phyloP scores from a whole-genome alignment of 2,888 invertebrate genomes.

The Heterodera filipjevi region DNA sequence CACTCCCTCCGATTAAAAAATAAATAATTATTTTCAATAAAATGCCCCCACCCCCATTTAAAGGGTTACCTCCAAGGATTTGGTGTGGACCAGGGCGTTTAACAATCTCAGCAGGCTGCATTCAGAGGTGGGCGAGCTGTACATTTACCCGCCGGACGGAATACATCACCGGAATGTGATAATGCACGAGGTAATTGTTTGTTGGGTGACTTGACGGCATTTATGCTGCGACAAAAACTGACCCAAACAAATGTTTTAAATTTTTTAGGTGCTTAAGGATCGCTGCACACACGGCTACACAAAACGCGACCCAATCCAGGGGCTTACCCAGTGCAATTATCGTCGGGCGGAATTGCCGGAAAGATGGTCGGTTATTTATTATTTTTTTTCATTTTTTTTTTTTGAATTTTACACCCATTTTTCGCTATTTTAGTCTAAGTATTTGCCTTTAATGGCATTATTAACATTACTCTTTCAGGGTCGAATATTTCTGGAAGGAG shows the following conservation, averaged over 20 bases:
- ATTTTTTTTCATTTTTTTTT: neutral
- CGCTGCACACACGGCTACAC: slow-evolving; percentile 57
- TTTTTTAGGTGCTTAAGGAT: slow-evolving; percentile 54
- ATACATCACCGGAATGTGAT: slow-evolving; percentile 60
- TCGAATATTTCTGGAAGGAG: slow-evolving; percentile 31
- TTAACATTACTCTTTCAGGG: slow-evolving; percentile 19
- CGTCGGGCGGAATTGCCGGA: slow-evolving; percentile 8
- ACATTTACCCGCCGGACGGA: slow-evolving; percentile 56
- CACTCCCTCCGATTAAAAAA: too few relatives aligned
- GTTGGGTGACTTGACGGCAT: too few relatives aligned
- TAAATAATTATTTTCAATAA: neutral
- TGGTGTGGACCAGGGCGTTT: slow-evolving; percentile 7
- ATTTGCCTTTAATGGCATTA: neutral
- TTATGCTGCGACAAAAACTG: too few relatives aligned
- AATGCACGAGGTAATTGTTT: slow-evolving; percentile 49
- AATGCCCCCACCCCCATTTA: neutral
- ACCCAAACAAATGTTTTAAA: neutral
- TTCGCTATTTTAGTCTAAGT: too few relatives aligned
- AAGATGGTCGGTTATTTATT: slow-evolving; percentile 1
- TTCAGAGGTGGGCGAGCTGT: slow-evolving; percentile 59
- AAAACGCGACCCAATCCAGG: slow-evolving; percentile 26
- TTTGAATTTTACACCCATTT: too few relatives aligned
- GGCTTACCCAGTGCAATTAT: neutral
- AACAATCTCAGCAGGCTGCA: neutral
- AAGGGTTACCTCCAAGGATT: neutral